Evolutionary conservation across 1,140 invertebrate species (phyloP), one percentile per base, ranked within the genome.

Genomic region (Saccostrea cuccullata): DNA sequence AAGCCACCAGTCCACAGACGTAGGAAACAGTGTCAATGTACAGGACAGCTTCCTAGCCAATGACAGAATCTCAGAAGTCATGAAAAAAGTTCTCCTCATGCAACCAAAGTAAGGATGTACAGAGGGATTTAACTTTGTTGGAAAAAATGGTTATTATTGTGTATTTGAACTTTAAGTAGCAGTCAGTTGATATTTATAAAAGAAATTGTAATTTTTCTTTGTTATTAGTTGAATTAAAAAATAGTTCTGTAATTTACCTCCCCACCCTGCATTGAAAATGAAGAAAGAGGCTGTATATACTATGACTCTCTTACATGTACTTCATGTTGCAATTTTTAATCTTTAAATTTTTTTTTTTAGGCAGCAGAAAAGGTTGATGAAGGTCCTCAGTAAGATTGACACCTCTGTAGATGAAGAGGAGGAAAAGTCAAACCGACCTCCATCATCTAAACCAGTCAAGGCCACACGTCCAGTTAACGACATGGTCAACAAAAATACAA

Each of bases 61-160:
- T 40, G 88, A 91, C 55, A 84, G 87, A 85, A 84, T 92, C 12
- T 56, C 86, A 13, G 85, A 87, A 60, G 90, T 92, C 23, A 90
- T 92, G 56, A 88, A 92, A 40, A 89, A 90, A 88, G 92, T 93
- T 23, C 56, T 93, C 26, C 64, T 90, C 17, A 93, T 93, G 92
- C 86, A 91, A 70, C 91, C 92, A 8, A 92, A 90, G 92, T 93
- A 90, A 84, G 90, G 86, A 47, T 6, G 9, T 36, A 1, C 30
- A 36, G 2, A 47, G 47, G 9, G 9, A 3, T 47, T 47, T 2
- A 47, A 47, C 47, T 47, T 47, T 8, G 9, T 47, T 47, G 47
- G 47, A 47, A 47, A 47, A 47, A 36, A 36, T 1, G 0, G 30
- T 36, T 36, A 36, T 36, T 36, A 36, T 36, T 36, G 0, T 36